A percentile compares a stretch with the other conserved stretches of the same genome.
Conservation (phyloP, 2,797 vertebrate genomes). For the Anomalospiza imberbis region DNA sequence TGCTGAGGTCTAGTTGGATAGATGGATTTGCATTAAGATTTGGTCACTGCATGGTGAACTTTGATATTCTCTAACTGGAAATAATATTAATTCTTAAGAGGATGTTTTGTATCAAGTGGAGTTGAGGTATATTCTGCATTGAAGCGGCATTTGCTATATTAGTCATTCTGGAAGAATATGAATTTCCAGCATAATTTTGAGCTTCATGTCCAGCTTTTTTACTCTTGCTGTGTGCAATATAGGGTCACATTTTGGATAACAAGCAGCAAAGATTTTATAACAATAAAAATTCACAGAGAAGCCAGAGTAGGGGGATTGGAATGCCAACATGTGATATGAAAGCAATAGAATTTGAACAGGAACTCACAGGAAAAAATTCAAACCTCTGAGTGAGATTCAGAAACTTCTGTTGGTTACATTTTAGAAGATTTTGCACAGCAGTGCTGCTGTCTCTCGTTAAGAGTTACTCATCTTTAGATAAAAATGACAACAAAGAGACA, state of each 20-base stretch:
- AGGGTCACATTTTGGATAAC: neutral
- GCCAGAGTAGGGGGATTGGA: neutral
- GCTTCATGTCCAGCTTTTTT: neutral
- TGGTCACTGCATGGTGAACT: neutral
- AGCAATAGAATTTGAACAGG: neutral
- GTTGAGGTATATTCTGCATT: neutral
- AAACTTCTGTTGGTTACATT: neutral
- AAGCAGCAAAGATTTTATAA: neutral
- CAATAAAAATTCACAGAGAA: neutral
- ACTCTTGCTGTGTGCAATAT: neutral
- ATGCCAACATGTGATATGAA: neutral
- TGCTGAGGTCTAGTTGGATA: neutral
- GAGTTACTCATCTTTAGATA: neutral
- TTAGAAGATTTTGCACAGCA: neutral
- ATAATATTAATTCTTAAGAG: neutral
- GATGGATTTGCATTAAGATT: neutral
- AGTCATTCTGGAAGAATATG: neutral
- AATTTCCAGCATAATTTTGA: neutral
- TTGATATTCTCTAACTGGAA: neutral
- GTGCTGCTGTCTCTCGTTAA: neutral
- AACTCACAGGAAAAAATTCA: neutral
- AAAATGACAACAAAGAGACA: neutral
- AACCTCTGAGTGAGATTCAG: neutral
- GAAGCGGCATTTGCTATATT: neutral
- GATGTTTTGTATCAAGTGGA: neutral